A percentile compares a stretch with the other conserved stretches of the same genome.
Evolutionary conservation across 2,113 vertebrate species (phyloP).

Genomic region (Sebastes fasciatus): DNA sequence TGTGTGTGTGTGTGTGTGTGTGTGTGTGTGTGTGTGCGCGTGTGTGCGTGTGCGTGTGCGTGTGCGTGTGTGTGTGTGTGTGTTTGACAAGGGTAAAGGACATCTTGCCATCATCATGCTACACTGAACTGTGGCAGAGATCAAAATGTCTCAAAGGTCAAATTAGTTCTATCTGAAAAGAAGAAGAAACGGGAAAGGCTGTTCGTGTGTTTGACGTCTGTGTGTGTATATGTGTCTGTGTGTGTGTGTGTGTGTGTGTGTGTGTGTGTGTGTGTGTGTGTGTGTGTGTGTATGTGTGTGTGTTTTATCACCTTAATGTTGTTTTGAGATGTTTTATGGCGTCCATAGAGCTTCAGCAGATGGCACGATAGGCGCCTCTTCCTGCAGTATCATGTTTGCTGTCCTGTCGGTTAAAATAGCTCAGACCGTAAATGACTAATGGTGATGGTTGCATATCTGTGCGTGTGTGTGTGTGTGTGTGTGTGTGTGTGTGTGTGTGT

Average conservation of each 20-base stretch:
- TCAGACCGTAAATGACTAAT: constrained; percentile 38
- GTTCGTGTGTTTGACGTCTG: background rate
- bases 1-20: constrained; percentile 5
- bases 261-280: background rate
- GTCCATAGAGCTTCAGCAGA: constrained; percentile 33
- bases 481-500: background rate
- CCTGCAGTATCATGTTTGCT: constrained; percentile 37
- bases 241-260: background rate
- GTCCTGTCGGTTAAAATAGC: constrained; percentile 27
- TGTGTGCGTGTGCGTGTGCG: constrained; percentile 19
- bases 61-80: constrained; percentile 16
- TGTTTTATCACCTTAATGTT: constrained; percentile 36
- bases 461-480: constrained; percentile 11
- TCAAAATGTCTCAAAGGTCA: constrained; percentile 67
- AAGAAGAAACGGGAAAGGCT: constrained; percentile 26
- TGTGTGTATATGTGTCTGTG: too few relatives aligned
- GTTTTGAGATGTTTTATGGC: constrained; percentile 51
- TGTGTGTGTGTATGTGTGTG: background rate
- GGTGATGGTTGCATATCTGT: constrained; percentile 16
- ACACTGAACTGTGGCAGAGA: constrained; percentile 49
- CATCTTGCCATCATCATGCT: constrained; percentile 64
- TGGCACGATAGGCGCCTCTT: constrained; percentile 13
- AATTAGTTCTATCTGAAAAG: constrained; percentile 65
- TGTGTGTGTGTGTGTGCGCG: constrained; percentile 1
- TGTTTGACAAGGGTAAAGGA: constrained; percentile 33